Evolutionary conservation across 2,888 invertebrate genomes (phyloP).

Genomic region (Psylliodes chrysocephalus): DNA sequence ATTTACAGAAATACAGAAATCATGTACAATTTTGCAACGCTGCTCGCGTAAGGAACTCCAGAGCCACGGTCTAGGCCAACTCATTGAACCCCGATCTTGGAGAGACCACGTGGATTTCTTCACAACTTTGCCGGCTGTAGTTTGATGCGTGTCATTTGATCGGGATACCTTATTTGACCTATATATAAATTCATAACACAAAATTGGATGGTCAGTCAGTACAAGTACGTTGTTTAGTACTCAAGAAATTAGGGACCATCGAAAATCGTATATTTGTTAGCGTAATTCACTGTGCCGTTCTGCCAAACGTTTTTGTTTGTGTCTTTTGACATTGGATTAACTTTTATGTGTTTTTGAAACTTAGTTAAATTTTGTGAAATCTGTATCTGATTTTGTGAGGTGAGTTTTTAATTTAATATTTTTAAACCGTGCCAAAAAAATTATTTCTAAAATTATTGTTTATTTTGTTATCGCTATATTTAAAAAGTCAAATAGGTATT

Average conservation of each 20-base stretch:
- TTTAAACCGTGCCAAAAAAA: too few relatives aligned
- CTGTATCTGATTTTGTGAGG: too few relatives aligned
- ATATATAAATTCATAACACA: neutral
- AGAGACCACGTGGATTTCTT: constrained; percentile 21
- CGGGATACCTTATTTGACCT: constrained; percentile 1
- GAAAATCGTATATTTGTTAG: too few relatives aligned
- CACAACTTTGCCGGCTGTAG: constrained; percentile 7
- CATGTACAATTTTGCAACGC: neutral
- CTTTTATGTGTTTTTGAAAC: neutral
- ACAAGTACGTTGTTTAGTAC: neutral
- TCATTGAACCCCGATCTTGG: constrained; percentile 8
- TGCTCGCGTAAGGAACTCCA: neutral
- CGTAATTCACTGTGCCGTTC: too few relatives aligned
- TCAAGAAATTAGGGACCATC: neutral
- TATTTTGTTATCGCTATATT: too few relatives aligned
- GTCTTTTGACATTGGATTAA: neutral
- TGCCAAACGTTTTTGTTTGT: neutral
- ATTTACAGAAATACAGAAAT: neutral
- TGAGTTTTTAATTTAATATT: too few relatives aligned
- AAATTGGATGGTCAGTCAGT: neutral
- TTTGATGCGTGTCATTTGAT: constrained; percentile 2
- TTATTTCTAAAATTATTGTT: too few relatives aligned
- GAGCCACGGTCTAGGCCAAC: constrained; percentile 23
- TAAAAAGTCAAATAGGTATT: too few relatives aligned
- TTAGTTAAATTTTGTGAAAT: too few relatives aligned